These are phyloP conservation scores for Gouania willdenowi DNA, from an alignment of 2,797 vertebrate genomes.

Conservation along the genomic window DNA sequence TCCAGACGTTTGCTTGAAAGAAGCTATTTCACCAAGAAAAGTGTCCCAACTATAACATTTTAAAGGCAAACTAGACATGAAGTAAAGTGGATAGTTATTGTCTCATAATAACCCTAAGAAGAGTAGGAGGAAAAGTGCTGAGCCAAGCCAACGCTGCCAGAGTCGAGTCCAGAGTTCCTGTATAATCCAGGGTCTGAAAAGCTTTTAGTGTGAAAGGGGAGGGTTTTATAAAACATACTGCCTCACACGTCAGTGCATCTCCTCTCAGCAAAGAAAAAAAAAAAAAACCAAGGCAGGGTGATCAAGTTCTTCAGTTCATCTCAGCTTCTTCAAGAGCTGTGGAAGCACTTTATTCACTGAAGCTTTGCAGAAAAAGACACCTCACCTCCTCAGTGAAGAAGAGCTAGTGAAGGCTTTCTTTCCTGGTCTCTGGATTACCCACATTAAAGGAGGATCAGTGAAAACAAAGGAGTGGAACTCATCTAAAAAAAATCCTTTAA, in stretches of 20 bases:
- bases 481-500: too few relatives aligned
- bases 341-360: too few relatives aligned
- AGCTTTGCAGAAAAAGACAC: too few relatives aligned
- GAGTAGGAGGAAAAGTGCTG: constrained; percentile 4
- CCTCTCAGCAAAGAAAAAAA: not conserved
- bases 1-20: not conserved
- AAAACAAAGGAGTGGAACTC: too few relatives aligned
- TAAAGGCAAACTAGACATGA: not conserved
- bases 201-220: not conserved
- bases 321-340: too few relatives aligned
- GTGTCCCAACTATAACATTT: not conserved
- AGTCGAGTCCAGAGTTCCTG: constrained; percentile 44
- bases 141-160: constrained; percentile 3
- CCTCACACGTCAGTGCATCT: constrained; percentile 37
- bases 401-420: too few relatives aligned
- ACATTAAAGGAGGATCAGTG: too few relatives aligned
- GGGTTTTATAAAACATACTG: constrained; percentile 8
- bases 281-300: not conserved
- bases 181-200: constrained; percentile 15
- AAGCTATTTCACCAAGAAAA: not conserved
- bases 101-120: too few relatives aligned
- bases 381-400: too few relatives aligned
- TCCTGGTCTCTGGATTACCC: too few relatives aligned
- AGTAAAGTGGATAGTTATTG: too few relatives aligned
- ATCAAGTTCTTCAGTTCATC: too few relatives aligned